These are phyloP conservation scores for Acanthopleura granulata DNA, from an alignment of 2,888 invertebrate genomes.

Conservation along the genomic window DNA sequence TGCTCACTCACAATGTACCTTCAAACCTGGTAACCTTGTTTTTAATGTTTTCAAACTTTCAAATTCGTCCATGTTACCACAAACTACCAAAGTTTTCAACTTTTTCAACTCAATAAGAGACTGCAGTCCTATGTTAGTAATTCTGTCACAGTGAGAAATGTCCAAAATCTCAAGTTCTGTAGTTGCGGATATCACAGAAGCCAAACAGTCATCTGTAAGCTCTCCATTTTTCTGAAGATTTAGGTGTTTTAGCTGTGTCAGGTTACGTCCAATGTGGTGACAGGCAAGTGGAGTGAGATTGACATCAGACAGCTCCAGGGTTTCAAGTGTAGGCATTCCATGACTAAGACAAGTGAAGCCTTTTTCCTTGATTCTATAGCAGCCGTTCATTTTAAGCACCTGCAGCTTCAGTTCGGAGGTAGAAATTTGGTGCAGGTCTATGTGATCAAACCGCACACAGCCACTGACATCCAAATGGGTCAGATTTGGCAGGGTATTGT, in stretches of 20 bases:
- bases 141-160: too few species aligned
- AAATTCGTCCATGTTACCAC: too few species aligned
- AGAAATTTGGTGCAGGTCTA: not conserved
- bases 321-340: not conserved
- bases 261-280: not conserved
- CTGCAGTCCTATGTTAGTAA: too few species aligned
- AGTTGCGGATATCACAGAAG: too few species aligned
- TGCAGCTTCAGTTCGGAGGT: not conserved
- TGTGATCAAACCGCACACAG: not conserved
- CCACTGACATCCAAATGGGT: not conserved
- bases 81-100: too few species aligned
- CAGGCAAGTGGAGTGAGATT: not conserved
- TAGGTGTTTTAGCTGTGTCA: not conserved
- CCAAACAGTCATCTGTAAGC: too few species aligned
- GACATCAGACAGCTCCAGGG: not conserved
- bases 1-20: too few species aligned
- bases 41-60: too few species aligned
- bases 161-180: too few species aligned
- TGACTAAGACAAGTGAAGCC: not conserved
- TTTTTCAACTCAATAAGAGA: too few species aligned
- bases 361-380: not conserved
- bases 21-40: too few species aligned
- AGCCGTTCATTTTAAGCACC: not conserved
- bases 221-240: not conserved
- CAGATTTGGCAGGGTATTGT: not conserved